phyloP scores from a whole-genome alignment of 2,888 invertebrate genomes.

The Campoletis raptor region DNA sequence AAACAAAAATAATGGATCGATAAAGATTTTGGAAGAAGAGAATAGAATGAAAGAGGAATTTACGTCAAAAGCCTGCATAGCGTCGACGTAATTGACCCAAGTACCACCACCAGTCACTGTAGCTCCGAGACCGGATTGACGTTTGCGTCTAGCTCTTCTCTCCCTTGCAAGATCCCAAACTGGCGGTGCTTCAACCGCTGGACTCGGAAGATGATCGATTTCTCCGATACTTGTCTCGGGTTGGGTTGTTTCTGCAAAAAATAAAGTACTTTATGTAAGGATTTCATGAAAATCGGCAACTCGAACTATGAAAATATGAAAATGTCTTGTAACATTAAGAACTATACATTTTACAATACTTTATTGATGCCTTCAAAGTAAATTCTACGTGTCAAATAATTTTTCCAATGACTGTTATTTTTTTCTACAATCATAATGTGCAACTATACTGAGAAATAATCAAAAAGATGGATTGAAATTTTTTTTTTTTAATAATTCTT shows the following conservation, averaged over 20 bases:
- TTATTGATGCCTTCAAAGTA: too few species aligned
- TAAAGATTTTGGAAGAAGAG: background rate
- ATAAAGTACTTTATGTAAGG: background rate
- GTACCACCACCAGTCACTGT: slow-evolving; percentile 72
- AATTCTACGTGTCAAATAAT: too few species aligned
- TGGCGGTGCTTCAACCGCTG: slow-evolving; percentile 73
- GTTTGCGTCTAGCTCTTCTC: slow-evolving; percentile 69
- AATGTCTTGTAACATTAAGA: background rate
- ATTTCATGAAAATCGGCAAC: background rate
- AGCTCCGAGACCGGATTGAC: slow-evolving; percentile 68
- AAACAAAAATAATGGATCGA: background rate
- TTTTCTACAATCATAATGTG: too few species aligned
- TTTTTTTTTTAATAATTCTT: too few species aligned
- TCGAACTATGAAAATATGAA: background rate
- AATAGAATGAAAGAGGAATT: slow-evolving; percentile 53
- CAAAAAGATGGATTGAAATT: background rate
- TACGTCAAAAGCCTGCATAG: slow-evolving; percentile 84
- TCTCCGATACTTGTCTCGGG: slow-evolving; percentile 76
- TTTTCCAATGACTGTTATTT: background rate
- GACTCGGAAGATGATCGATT: slow-evolving; percentile 80
- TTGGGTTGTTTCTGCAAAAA: slow-evolving; percentile 70
- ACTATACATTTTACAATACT: too few species aligned
- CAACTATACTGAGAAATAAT: background rate
- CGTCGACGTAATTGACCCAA: slow-evolving; percentile 81
- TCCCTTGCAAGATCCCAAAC: slow-evolving; percentile 68